These are phyloP conservation scores for Andrena bucephala DNA, from an alignment of 2,888 invertebrate genomes.

Conservation along the genomic window DNA sequence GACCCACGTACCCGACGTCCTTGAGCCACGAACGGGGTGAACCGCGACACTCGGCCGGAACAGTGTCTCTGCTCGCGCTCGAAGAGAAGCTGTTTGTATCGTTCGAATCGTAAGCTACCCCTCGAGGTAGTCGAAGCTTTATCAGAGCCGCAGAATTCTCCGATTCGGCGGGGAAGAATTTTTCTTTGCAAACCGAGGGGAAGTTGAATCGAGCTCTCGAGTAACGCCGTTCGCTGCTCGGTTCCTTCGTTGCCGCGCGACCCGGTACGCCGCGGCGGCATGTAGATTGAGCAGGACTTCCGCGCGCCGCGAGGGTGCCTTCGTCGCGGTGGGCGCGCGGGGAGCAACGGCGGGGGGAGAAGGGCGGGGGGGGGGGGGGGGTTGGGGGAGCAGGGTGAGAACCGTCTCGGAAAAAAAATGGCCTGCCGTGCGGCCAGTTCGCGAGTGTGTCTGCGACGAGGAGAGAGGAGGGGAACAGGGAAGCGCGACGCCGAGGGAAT, in stretches of 20 bases:
- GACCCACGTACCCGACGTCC: neutral
- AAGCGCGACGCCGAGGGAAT: slow-evolving; percentile 26
- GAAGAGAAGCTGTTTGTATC: no score
- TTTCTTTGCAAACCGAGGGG: no score
- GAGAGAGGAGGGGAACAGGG: slow-evolving; percentile 27
- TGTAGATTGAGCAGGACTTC: slow-evolving; percentile 12
- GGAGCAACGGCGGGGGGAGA: neutral
- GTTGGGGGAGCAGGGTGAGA: neutral
- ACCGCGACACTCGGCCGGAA: no score
- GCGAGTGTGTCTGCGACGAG: slow-evolving; percentile 69
- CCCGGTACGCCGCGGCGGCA: no score
- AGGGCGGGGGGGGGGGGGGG: no score
- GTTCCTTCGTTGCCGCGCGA: no score
- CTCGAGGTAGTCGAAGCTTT: no score
- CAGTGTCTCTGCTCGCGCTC: no score
- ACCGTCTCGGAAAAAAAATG: slow-evolving; percentile 40
- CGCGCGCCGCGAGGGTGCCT: neutral
- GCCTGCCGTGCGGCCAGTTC: slow-evolving; percentile 58
- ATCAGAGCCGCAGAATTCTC: no score
- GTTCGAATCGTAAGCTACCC: no score
- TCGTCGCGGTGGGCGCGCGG: neutral
- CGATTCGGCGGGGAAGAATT: neutral
- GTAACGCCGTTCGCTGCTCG: no score
- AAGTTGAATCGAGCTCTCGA: no score
- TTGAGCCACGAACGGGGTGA: neutral